Evolutionary conservation across 2,113 vertebrate species (phyloP).

Genomic region (Struthidea cinerea): DNA sequence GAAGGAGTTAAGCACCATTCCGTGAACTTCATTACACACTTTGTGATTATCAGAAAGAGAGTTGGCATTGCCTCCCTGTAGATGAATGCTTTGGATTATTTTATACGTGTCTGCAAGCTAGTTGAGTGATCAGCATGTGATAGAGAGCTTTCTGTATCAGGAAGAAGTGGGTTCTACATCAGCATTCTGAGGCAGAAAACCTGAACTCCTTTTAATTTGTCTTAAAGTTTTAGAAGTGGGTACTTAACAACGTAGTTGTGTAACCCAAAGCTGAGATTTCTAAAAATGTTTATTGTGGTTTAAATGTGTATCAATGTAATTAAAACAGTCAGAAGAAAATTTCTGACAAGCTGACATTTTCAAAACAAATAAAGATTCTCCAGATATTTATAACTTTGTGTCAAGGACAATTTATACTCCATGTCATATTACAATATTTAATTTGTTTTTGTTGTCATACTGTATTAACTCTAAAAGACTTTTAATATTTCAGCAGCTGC

Average conservation of each 20-base stretch:
- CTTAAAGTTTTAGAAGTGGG: background rate
- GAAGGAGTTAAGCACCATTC: background rate
- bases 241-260: background rate
- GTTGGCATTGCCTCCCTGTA: background rate
- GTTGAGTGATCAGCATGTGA: background rate
- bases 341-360: conserved; percentile 51
- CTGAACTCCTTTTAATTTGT: background rate
- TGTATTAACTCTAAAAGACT: conserved; percentile 46
- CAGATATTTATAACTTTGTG: conserved; percentile 49
- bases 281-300: background rate
- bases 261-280: background rate
- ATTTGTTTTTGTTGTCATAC: conserved; percentile 63
- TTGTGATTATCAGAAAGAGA: background rate
- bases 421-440: conserved; percentile 60
- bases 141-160: background rate
- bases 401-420: conserved; percentile 53
- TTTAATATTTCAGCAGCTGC: conserved; percentile 49
- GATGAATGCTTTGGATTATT: background rate
- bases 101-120: background rate
- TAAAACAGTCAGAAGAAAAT: conserved; percentile 39
- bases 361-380: conserved; percentile 55
- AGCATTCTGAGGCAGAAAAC: background rate
- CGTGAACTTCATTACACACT: background rate
- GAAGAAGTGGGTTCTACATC: background rate
- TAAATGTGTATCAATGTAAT: conserved; percentile 14